Conservation (phyloP, 2,113 vertebrate genomes). For the Indicator indicator region DNA sequence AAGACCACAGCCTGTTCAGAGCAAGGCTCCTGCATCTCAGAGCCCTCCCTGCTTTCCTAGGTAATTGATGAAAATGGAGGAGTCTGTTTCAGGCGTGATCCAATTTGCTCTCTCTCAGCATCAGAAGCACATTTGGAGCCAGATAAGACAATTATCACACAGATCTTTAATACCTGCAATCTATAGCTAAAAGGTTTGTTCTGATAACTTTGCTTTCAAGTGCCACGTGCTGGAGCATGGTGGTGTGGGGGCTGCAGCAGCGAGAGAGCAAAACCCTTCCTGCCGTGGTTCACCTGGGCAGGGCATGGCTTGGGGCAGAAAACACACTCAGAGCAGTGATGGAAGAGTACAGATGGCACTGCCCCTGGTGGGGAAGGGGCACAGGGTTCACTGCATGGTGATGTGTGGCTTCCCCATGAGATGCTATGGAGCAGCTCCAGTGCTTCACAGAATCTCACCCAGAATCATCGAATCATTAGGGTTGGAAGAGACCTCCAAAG, state of each 20-base stretch:
- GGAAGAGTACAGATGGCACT: background rate
- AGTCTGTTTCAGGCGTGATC: slow-evolving; percentile 24
- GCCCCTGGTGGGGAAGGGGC: fast-evolving
- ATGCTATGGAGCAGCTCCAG: fast-evolving
- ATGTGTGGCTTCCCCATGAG: background rate
- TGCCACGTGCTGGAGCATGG: background rate
- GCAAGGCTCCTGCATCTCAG: background rate
- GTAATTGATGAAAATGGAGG: slow-evolving; percentile 63
- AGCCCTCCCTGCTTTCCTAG: background rate
- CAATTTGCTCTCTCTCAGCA: slow-evolving; percentile 53
- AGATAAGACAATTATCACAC: slow-evolving; percentile 64
- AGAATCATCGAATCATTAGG: no score
- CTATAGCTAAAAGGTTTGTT: slow-evolving; percentile 40
- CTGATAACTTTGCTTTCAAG: slow-evolving; percentile 41
- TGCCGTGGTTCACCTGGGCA: fast-evolving
- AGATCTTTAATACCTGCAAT: slow-evolving; percentile 66
- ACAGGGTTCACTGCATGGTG: fast-evolving
- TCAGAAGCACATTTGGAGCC: slow-evolving; percentile 55
- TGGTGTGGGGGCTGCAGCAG: background rate
- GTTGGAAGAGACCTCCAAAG: no score
- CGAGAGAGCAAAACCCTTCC: background rate
- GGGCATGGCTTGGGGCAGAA: fast-evolving
- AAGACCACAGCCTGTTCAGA: slow-evolving; percentile 13
- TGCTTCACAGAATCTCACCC: no score
- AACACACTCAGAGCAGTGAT: fast-evolving